Percentiles rank a stretch among this genome's conserved stretches.
Conservation (phyloP, 2,113 vertebrate species). For the Ivindomyrus marchei region DNA sequence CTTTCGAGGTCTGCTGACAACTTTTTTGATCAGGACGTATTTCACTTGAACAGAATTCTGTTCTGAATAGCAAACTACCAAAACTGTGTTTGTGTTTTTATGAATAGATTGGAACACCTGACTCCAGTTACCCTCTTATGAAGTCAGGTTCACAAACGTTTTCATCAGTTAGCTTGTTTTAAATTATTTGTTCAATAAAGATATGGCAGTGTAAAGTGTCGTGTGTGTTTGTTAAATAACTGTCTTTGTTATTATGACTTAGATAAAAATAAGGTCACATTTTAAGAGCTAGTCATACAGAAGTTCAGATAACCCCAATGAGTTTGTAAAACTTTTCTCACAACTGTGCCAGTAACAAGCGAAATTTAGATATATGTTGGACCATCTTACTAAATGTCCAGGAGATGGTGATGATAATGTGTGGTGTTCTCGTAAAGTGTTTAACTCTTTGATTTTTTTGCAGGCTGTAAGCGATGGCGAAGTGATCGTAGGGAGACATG, state of each 20-base stretch:
- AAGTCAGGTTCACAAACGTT: background rate
- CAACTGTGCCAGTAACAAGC: background rate
- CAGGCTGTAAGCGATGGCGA: conserved; percentile 67
- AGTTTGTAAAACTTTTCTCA: background rate
- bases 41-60: background rate
- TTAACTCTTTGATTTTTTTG: conserved; percentile 27
- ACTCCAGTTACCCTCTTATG: background rate
- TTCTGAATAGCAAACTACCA: background rate
- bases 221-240: background rate
- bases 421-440: background rate
- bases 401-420: background rate
- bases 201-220: background rate
- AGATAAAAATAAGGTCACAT: background rate
- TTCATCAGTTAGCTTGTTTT: background rate
- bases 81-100: background rate
- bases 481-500: conserved; percentile 68
- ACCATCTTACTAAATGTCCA: background rate
- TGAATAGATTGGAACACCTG: background rate
- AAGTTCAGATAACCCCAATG: background rate
- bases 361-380: background rate
- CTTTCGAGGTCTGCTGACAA: background rate
- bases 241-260: background rate
- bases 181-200: background rate
- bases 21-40: background rate
- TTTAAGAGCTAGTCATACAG: background rate